Evolutionary conservation across 2,888 invertebrate genomes (phyloP), one percentile per base, ranked within the genome.

Genomic region (Rotaria magnacalcarata): DNA sequence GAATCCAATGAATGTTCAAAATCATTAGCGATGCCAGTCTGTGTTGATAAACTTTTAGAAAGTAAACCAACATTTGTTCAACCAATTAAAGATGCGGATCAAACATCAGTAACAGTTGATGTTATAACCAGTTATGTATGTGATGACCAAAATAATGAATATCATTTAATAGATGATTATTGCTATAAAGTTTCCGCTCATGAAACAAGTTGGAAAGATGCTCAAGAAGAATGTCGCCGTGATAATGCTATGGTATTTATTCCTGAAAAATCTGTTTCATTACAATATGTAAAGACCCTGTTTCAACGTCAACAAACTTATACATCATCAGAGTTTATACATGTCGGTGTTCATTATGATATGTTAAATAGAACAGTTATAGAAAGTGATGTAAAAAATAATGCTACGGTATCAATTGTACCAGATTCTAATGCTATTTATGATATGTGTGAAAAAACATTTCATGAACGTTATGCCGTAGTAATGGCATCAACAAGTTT

Each of bases 331-430:
- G 47, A 34, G 24, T 0, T 47, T 43, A 47, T n/a, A 16, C 80
- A 80, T 80, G 80, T 80, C 5, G 80, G 80, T 6, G 80, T 80
- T 47, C n/a, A 7, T 47, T 80, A 80, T 80, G 80, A 80, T 80
- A n/a, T 3, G 34, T 4, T 1, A 24, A 43, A 80, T 24, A 1
- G 19, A 11, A 47, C 43, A 11, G 80, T 80, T 43, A n/a, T 47
- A 11, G 47, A 80, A 47, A 11, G n/a, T 10, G n/a, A 21, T n/a
- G 4, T 19, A 8, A 14, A 47, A 47, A 47, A 47, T 47, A 10
- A 47, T 24, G 1, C 2, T 43, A 24, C 43, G 24, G 10, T 47
- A n/a, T 3, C 21, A n/a, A n/a, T 8, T n/a, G 5, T 80, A 43
- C 47, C 80, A 24, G n/a, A 47, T 80, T 80, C 80, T 14, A 80